A percentile compares a stretch with the other conserved stretches of the same genome.
Conservation (phyloP, 2,888 invertebrate genomes). For the Cylindroiulus punctatus region DNA sequence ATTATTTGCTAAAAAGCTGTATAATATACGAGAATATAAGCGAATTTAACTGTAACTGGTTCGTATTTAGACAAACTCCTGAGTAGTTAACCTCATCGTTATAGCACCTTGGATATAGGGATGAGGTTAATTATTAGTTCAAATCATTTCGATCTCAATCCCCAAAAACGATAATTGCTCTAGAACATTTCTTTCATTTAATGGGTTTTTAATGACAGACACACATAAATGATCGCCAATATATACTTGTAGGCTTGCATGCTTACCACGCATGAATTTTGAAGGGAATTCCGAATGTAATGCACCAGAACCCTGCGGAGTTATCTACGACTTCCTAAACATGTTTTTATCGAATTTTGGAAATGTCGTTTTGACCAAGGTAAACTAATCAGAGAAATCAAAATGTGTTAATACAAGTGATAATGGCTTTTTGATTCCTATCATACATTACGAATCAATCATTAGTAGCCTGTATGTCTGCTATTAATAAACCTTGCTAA, state of each 20-base stretch:
- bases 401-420: background rate
- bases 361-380: background rate
- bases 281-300: background rate
- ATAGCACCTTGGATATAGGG: constrained; percentile 24
- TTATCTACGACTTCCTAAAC: too few relatives aligned
- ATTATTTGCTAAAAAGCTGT: background rate
- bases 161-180: too few relatives aligned
- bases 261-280: too few relatives aligned
- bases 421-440: background rate
- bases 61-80: background rate
- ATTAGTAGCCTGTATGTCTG: background rate
- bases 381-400: background rate
- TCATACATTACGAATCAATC: constrained; percentile 11
- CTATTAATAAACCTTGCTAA: background rate
- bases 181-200: too few relatives aligned
- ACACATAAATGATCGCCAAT: background rate
- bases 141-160: too few relatives aligned
- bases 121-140: too few relatives aligned
- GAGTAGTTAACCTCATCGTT: constrained; percentile 13
- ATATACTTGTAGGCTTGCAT: too few relatives aligned
- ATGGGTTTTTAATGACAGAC: background rate
- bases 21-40: background rate
- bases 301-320: too few relatives aligned
- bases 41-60: background rate
- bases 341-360: background rate